Evolutionary conservation across 2,797 vertebrate species (phyloP), one percentile per base, ranked within the genome.

Genomic region (Mallotus villosus): DNA sequence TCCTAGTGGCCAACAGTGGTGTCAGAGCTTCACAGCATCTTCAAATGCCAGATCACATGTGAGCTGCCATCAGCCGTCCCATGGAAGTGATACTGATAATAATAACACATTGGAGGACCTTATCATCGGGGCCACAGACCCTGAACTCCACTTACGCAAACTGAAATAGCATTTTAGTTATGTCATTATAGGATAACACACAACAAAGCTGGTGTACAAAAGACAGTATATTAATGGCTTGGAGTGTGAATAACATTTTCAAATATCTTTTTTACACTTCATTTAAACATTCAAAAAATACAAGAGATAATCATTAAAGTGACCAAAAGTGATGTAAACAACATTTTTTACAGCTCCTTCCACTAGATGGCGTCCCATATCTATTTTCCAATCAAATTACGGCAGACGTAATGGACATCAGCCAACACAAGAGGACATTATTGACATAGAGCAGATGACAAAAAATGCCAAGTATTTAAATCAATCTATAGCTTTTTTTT

Each of bases 321-420:
- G 41, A 46, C 41, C 41, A 46, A 46, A 46, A 46, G 14, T 12
- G 2, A 41, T 41, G 7, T 41, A 2, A 41, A 41, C 37, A 41
- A 14, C 7, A 22, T 2, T 5, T 58, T 58, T 58, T n/a, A n/a
- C n/a, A 11, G 12, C 37, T 67, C 16, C 55, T 1, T 2, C 27
- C 81, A 80, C 75, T 68, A 81, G 83, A 63, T 83, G 83, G 64
- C 62, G 25, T 0, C 46, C 16, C 21, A 70, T 24, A 61, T 58
- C 63, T 19, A 24, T n/a, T 67, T 67, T 53, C 49, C 19, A 37
- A n/a, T 63, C 8, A 9, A 37, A 21, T 9, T 32, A 21, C n/a
- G 8, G 25, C 19, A 17, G 22, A 5, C 2, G 2, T 4, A 16
- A 37, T n/a, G 29, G 5, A 14, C 34, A 63, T n/a, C 49, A 19